Evolutionary conservation across 2,797 vertebrate species (phyloP).

Genomic region (Anabacerthia variegaticeps): DNA sequence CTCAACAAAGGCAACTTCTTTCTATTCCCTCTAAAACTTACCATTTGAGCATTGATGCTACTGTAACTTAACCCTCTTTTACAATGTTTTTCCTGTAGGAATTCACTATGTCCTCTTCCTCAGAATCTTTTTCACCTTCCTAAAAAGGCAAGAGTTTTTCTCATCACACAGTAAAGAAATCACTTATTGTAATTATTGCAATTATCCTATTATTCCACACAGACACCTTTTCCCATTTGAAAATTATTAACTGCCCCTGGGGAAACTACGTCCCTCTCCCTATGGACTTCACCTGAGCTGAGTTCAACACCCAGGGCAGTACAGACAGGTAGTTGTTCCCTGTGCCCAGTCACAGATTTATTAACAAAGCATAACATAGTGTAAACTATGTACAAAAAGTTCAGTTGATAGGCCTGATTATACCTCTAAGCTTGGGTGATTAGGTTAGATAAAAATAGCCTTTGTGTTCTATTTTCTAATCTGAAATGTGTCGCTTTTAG

Average conservation of each 20-base stretch:
- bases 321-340: background rate
- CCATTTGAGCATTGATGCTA: background rate
- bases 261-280: background rate
- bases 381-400: background rate
- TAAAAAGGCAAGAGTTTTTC: background rate
- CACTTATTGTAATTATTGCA: background rate
- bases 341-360: background rate
- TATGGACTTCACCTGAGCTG: background rate
- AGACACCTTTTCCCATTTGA: background rate
- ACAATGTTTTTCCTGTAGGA: background rate
- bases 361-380: background rate
- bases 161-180: background rate
- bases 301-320: background rate
- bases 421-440: background rate
- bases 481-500: background rate
- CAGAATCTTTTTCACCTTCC: background rate
- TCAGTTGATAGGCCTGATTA: background rate
- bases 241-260: background rate
- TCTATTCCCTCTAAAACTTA: background rate
- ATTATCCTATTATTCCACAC: background rate
- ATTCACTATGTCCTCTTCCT: background rate
- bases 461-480: background rate
- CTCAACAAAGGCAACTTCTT: background rate
- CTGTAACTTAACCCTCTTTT: background rate
- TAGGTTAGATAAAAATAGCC: background rate